Percentiles rank a stretch among this genome's conserved stretches.
phyloP scores from a whole-genome alignment of 2,113 vertebrate species.

The Nycticorax nycticorax region DNA sequence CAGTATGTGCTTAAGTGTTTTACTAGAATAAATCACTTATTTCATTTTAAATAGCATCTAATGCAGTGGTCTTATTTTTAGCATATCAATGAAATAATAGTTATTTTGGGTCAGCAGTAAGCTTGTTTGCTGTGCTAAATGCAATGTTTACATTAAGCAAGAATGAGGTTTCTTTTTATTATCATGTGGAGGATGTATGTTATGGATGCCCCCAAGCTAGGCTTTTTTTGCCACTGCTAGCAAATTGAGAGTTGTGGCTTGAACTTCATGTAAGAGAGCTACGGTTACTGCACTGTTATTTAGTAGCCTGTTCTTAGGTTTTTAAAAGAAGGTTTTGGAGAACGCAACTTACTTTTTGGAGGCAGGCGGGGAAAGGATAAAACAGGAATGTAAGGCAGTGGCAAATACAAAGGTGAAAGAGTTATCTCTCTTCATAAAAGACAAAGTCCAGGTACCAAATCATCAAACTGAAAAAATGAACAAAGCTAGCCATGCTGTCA shows the following conservation, averaged over 20 bases:
- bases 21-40: background rate
- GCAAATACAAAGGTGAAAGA: background rate
- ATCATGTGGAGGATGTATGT: background rate
- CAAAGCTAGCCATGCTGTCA: background rate
- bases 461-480: background rate
- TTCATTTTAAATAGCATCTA: conserved; percentile 3
- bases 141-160: background rate
- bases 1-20: background rate
- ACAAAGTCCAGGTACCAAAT: background rate
- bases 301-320: background rate
- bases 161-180: background rate
- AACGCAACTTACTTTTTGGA: background rate
- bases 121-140: background rate
- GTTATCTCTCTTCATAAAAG: background rate
- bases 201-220: background rate
- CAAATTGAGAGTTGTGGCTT: background rate
- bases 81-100: background rate
- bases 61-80: background rate
- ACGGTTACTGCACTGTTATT: background rate
- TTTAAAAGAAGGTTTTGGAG: background rate
- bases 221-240: background rate
- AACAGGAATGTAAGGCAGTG: background rate
- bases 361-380: background rate
- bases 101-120: background rate
- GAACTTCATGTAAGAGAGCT: background rate